Evolutionary conservation across 2,113 vertebrate species (phyloP), one percentile per base, ranked within the genome.

Genomic region (Aix galericulata): DNA sequence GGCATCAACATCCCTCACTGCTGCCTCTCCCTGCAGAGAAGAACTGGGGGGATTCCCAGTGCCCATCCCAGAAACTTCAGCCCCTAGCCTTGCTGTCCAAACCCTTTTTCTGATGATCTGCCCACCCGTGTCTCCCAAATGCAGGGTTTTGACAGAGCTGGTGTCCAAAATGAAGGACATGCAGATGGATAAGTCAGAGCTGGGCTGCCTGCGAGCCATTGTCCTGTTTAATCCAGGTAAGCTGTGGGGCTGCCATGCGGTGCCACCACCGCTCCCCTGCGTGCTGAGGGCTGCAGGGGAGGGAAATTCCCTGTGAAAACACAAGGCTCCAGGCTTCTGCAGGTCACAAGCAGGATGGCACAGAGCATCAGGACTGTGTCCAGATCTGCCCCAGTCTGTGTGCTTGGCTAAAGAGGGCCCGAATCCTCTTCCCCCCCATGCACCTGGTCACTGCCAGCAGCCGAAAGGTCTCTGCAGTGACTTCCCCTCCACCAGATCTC

Each of bases 141-240:
- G 18, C 96, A 99, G 99, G 96, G 99, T 99, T 42, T 97, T 99
- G 68, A 99, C 99, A 29, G 99, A 99, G 94, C 95, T 99, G 78
- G 99, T 99, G 38, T 99, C 99, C 75, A 99, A 99, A 97, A 99
- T 99, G 99, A 99, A 99, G 93, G 99, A 99, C 77, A 99, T 99
- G 99, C 98, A 99, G 98, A 99, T 99, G 99, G 99, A 99, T 88
- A 99, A 99, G 95, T 99, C 99, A 0, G 99, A 99, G 97, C 97
- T 99, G 44, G 99, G 99, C 15, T 99, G 99, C 94, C 98, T 99
- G 81, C 97, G 99, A 84, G 99, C 99, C 94, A 99, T 99, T 8
- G 99, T 99, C 67, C 98, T 99, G 31, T 99, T 99, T 80, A 99
- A 99, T 95, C 99, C 99, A 95, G 99, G 99, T 99, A 88, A 91